Percentiles rank a stretch among this genome's conserved stretches.
These are phyloP conservation scores for Donacobius atricapilla DNA, from an alignment of 2,113 vertebrate species.

Conservation along the genomic window DNA sequence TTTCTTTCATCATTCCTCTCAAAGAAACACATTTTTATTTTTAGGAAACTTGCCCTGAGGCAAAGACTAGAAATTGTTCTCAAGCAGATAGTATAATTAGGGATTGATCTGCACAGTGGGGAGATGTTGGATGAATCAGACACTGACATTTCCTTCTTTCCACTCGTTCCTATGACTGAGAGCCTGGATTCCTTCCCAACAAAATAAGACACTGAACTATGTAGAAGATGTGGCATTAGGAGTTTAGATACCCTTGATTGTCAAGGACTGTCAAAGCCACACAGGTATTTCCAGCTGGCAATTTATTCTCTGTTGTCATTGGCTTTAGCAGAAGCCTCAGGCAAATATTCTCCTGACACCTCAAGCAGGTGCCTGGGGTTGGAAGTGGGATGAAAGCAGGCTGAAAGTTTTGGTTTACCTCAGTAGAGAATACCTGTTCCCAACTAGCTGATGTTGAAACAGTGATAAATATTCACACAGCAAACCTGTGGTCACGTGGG, in stretches of 20 bases:
- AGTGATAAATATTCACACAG: neutral
- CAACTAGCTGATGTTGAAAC: neutral
- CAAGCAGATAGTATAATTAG: constrained; percentile 54
- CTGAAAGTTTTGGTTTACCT: neutral
- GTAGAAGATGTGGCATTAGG: neutral
- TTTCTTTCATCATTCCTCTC: neutral
- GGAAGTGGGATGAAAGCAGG: constrained; percentile 18
- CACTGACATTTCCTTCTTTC: constrained; percentile 38
- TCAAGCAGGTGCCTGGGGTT: constrained; percentile 7
- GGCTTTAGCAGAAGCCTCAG: constrained; percentile 24
- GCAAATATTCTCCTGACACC: neutral
- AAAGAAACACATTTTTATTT: constrained; percentile 51
- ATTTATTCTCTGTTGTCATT: neutral
- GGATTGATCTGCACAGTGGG: constrained; percentile 57
- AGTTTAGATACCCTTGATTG: constrained; percentile 11
- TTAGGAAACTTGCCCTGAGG: constrained; percentile 39
- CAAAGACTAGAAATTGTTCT: constrained; percentile 51
- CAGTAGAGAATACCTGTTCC: neutral
- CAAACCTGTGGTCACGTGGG: neutral
- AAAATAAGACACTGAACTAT: neutral
- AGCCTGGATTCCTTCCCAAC: constrained; percentile 20
- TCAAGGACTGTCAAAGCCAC: constrained; percentile 14
- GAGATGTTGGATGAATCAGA: constrained; percentile 48
- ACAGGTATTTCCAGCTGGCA: constrained; percentile 5
- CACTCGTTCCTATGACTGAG: neutral